phyloP scores from a whole-genome alignment of 2,888 invertebrate genomes.

The Sclerodermus sp. region DNA sequence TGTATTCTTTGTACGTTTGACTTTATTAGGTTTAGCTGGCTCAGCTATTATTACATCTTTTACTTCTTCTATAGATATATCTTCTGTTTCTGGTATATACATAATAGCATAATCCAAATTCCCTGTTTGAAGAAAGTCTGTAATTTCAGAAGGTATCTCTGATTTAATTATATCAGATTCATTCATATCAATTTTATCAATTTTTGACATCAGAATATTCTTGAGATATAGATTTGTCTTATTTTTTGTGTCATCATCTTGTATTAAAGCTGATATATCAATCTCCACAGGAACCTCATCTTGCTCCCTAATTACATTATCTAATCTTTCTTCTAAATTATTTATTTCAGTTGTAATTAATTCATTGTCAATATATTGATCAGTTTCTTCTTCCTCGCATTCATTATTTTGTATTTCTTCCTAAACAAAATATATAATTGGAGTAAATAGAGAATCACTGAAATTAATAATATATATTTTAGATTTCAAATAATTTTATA shows the following conservation, averaged over 20 bases:
- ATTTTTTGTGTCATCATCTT: constrained; percentile 5
- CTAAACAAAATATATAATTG: constrained; percentile 1
- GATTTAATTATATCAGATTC: constrained; percentile 15
- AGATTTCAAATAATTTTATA: no score
- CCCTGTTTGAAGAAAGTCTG: constrained; percentile 24
- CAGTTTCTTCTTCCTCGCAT: constrained; percentile 14
- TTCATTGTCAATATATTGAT: constrained; percentile 1
- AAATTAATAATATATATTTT: no score
- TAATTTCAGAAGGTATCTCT: constrained; percentile 24
- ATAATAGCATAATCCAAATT: constrained; percentile 35
- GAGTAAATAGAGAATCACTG: neutral
- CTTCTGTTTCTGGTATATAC: constrained; percentile 29
- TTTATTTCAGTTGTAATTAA: constrained; percentile 2
- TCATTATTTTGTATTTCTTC: constrained; percentile 2
- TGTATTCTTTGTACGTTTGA: no score
- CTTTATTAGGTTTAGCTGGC: neutral
- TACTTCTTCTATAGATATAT: constrained; percentile 13
- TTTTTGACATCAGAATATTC: constrained; percentile 18
- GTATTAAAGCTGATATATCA: constrained; percentile 14
- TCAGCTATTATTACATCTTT: neutral
- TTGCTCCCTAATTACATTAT: constrained; percentile 2
- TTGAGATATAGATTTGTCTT: constrained; percentile 10
- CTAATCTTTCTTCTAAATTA: constrained; percentile 4
- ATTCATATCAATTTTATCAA: constrained; percentile 6
- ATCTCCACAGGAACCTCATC: constrained; percentile 10